These are phyloP conservation scores for Panagrolaimus sp. DNA, from an alignment of 1,140 invertebrate species.

Conservation along the genomic window DNA sequence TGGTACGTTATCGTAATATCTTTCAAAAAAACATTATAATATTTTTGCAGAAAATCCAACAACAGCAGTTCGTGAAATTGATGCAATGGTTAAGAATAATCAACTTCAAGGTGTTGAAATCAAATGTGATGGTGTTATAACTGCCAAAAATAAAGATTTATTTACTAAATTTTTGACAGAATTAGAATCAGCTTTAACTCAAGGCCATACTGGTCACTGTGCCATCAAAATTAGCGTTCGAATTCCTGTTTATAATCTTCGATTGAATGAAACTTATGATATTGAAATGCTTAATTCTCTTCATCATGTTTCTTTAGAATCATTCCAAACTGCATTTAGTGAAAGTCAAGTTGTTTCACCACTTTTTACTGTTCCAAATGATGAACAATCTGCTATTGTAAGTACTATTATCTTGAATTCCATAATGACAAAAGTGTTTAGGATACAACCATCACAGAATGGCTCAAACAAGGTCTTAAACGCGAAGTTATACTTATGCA, in stretches of 20 bases:
- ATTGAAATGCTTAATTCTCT: slow-evolving; percentile 17
- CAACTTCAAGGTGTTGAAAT: slow-evolving; percentile 19
- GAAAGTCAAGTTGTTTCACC: slow-evolving; percentile 11
- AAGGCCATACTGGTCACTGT: background rate
- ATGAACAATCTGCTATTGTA: background rate
- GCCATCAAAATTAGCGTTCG: slow-evolving; percentile 15
- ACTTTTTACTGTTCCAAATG: slow-evolving; percentile 13
- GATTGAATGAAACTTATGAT: slow-evolving; percentile 20
- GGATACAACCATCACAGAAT: slow-evolving; percentile 19
- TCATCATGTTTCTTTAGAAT: slow-evolving; percentile 22
- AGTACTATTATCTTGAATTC: no score
- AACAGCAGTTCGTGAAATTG: no score
- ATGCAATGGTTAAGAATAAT: background rate
- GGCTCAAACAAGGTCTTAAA: slow-evolving; percentile 17
- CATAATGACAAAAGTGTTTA: no score
- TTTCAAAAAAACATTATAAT: background rate
- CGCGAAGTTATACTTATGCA: slow-evolving; percentile 19
- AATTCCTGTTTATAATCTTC: slow-evolving; percentile 24
- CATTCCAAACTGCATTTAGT: slow-evolving; percentile 10
- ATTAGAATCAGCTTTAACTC: background rate
- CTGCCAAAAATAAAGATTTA: background rate
- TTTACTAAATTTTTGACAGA: background rate
- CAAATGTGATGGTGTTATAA: slow-evolving; percentile 13
- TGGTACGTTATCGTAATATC: background rate
- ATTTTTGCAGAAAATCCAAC: background rate